Percentiles rank a stretch among this genome's conserved stretches.
Evolutionary conservation across 2,113 vertebrate genomes (phyloP).

Genomic region (Apaloderma vittatum): DNA sequence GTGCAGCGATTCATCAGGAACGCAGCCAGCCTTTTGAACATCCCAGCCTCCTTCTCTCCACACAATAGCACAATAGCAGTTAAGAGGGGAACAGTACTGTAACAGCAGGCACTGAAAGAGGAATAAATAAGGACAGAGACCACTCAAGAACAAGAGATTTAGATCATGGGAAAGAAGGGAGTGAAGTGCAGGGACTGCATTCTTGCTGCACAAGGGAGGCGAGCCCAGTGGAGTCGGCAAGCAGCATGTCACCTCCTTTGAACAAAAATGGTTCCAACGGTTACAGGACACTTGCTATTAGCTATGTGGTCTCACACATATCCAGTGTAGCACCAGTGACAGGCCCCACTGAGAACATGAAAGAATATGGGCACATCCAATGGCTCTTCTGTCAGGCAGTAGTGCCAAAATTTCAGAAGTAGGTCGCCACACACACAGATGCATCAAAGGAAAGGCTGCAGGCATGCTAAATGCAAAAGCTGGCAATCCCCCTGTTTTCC

Average conservation of each 20-base stretch:
- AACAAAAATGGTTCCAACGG: constrained; percentile 51
- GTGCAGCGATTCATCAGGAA: background rate
- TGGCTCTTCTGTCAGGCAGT: constrained; percentile 23
- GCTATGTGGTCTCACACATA: constrained; percentile 35
- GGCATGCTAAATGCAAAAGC: constrained; percentile 60
- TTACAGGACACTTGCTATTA: constrained; percentile 46
- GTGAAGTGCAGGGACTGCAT: background rate
- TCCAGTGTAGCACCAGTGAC: constrained; percentile 26
- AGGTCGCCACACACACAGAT: constrained; percentile 65
- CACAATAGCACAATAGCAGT: background rate
- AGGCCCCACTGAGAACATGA: constrained; percentile 66
- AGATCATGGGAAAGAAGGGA: constrained; percentile 42
- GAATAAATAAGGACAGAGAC: background rate
- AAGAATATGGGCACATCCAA: constrained; percentile 51
- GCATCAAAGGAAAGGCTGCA: constrained; percentile 63
- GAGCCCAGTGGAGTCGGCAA: background rate
- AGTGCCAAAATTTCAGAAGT: constrained; percentile 70
- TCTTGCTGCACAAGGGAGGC: background rate
- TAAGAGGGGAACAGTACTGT: background rate
- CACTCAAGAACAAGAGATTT: background rate
- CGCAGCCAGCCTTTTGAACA: background rate
- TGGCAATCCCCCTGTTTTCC: constrained; percentile 37
- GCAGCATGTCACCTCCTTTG: background rate
- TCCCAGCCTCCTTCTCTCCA: background rate
- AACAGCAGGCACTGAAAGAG: constrained; percentile 19